These are phyloP conservation scores for Wiebesia pumilae DNA, from an alignment of 1,140 invertebrate species.

Conservation along the genomic window DNA sequence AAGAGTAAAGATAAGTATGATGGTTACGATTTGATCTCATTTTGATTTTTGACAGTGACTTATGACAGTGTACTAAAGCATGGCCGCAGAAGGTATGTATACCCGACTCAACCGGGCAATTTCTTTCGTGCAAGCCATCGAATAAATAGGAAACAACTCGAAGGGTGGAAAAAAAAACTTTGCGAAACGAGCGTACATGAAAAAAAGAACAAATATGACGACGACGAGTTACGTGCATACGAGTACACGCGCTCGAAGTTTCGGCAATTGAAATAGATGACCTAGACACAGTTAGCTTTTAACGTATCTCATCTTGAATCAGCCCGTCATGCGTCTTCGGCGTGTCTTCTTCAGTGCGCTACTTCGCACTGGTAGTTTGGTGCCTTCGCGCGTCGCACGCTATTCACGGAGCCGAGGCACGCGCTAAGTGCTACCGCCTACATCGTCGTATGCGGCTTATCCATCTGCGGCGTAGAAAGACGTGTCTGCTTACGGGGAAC, in stretches of 20 bases:
- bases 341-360: no score
- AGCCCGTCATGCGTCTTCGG: not conserved
- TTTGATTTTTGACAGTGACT: not conserved
- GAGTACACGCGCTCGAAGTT: constrained; percentile 42
- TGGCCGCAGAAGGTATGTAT: no score
- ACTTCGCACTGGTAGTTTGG: no score
- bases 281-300: constrained; percentile 63
- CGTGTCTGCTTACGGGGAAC: not conserved
- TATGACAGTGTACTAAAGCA: no score
- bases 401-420: not conserved
- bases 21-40: not conserved
- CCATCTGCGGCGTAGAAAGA: not conserved
- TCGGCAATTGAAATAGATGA: constrained; percentile 60
- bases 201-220: not conserved
- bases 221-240: not conserved
- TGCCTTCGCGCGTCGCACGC: no score
- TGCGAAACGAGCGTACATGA: not conserved
- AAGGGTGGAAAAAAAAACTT: not conserved
- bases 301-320: not conserved
- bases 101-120: no score
- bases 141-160: not conserved
- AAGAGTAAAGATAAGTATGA: not conserved
- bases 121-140: not conserved
- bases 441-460: not conserved
- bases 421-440: no score